Base-by-base conservation (phyloP, 1,140 invertebrate genomes). In the Procambarus clarkii region DNA sequence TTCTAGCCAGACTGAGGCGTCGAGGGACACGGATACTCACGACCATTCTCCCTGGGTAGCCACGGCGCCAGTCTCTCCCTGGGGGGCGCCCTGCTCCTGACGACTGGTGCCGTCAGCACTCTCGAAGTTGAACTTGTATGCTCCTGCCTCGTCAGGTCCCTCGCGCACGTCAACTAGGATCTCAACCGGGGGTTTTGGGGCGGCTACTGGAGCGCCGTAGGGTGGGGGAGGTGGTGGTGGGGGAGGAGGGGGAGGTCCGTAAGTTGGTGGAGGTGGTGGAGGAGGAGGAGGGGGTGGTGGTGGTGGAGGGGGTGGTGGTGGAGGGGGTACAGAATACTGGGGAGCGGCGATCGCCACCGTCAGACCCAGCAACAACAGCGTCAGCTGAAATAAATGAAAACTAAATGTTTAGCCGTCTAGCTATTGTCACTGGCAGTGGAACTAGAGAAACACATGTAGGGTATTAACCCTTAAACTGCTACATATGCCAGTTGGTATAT, bases 91-190 rank as follows among this genome's bases (percentile, higher is more conserved):
- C 15, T 79, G 45, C 45, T 79, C 77, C 45, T 79, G 3, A 2
- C 77, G 77, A 13, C 11, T 79, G 77, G 48, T 79, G 77, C 77
- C 77, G 45, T 79, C n/a, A n/a, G 7, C 11, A 34, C 45, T 48
- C 77, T 79, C 77, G 45, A 79, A 79, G 45, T 50, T 79, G 45
- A 79, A 79, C 0, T 34, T 79, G 77, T 79, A 79, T 2, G 46
- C 48, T 2, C 77, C 77, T 5, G 18, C 0, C 15, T 5, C 77
- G 45, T 79, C 77, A 34, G 77, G 77, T 50, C 77, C 77, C 77
- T 50, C 45, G 9, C 45, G 44, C 18, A 5, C 77, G 45, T 79
- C 77, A 79, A 0, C 7, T 9, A 79, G 3, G 45, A 79, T 79
- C 45, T 21, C 45, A 3, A 48, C 50, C 4, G 50, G 8, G n/a